phyloP scores from a whole-genome alignment of 2,113 vertebrate species.

The Cephalophus harveyi region DNA sequence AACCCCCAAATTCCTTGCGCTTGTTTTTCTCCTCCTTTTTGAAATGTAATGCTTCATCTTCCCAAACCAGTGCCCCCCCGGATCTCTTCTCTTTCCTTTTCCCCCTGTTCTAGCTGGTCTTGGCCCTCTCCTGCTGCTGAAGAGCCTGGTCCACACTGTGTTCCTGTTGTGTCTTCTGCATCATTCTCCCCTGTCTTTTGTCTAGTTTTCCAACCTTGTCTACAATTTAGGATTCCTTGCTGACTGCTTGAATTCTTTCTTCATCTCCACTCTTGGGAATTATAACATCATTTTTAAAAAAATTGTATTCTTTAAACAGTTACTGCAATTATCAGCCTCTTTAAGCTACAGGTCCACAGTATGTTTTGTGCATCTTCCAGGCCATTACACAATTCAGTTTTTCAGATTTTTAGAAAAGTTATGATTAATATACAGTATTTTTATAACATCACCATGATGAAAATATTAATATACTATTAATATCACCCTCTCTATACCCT shows the following conservation, averaged over 20 bases:
- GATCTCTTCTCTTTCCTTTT: no score
- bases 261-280: neutral
- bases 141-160: fast-evolving
- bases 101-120: fast-evolving
- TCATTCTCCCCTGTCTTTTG: neutral
- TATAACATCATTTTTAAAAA: neutral
- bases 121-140: neutral
- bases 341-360: neutral
- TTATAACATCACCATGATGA: neutral
- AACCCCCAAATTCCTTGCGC: fast-evolving
- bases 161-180: fast-evolving
- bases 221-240: neutral
- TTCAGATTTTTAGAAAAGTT: neutral
- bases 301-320: neutral
- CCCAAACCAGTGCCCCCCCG: neutral
- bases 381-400: neutral
- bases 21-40: fast-evolving
- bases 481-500: neutral
- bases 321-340: neutral
- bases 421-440: neutral
- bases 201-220: fast-evolving
- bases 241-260: neutral
- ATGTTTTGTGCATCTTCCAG: neutral
- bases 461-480: neutral
- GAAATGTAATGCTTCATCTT: neutral